A percentile compares a stretch with the other conserved stretches of the same genome.
These are phyloP conservation scores for Cynopterus sphinx DNA, from an alignment of 2,797 vertebrate species.

Conservation along the genomic window DNA sequence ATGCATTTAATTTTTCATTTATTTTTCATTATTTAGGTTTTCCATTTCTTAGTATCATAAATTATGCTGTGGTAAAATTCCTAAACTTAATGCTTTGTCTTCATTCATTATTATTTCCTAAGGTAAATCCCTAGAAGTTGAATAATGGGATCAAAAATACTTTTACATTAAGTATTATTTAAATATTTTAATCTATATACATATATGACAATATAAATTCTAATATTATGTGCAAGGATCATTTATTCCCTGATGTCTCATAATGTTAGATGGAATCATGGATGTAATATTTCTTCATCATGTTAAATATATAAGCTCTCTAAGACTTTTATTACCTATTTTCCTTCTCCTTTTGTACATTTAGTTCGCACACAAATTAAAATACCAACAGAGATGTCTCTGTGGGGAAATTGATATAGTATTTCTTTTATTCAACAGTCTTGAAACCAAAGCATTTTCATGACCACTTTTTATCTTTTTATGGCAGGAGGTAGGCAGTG, in stretches of 20 bases:
- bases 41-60: neutral
- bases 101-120: constrained; percentile 13
- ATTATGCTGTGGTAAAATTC: neutral
- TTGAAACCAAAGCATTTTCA: constrained; percentile 48
- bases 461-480: constrained; percentile 46
- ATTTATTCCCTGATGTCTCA: neutral
- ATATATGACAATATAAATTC: neutral
- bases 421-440: constrained; percentile 54
- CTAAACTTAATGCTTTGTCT: neutral
- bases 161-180: neutral
- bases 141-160: constrained; percentile 36
- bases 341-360: constrained; percentile 23
- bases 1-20: constrained; percentile 34
- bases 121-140: neutral
- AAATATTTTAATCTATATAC: constrained; percentile 7
- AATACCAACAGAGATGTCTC: constrained; percentile 15
- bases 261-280: neutral
- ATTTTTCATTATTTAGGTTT: constrained; percentile 5
- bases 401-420: constrained; percentile 15
- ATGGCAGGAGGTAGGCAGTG: neutral
- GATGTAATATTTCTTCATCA: constrained; percentile 37
- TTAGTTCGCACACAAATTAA: constrained; percentile 53
- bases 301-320: constrained; percentile 44
- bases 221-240: neutral
- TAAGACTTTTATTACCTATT: constrained; percentile 42